Evolutionary conservation across 2,888 invertebrate genomes (phyloP).

Genomic region (Nemoura dubitans): DNA sequence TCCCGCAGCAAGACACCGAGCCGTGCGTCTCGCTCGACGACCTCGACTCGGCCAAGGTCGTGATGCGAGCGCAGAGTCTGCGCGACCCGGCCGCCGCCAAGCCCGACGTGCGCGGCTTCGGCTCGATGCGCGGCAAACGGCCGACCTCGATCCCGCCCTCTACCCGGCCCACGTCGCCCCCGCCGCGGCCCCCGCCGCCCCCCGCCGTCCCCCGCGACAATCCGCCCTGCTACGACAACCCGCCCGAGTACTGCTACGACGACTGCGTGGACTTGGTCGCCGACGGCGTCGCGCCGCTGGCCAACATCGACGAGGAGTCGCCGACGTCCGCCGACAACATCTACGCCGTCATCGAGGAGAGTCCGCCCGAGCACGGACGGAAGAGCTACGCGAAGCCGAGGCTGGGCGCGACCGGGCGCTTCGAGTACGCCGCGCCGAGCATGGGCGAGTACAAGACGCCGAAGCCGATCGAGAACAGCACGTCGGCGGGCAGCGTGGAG

Average conservation of each 20-base stretch:
- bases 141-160: slow-evolving; percentile 77
- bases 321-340: slow-evolving; percentile 75
- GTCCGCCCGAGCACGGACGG: slow-evolving; percentile 61
- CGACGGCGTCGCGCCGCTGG: slow-evolving; percentile 63
- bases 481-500: slow-evolving; percentile 67
- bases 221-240: slow-evolving; percentile 57
- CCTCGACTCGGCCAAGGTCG: slow-evolving; percentile 67
- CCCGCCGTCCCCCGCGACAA: slow-evolving; percentile 53
- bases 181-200: slow-evolving; percentile 69
- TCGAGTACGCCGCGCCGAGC: slow-evolving; percentile 62
- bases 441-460: slow-evolving; percentile 63
- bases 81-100: slow-evolving; percentile 64
- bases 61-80: slow-evolving; percentile 86
- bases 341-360: slow-evolving; percentile 87
- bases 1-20: slow-evolving; percentile 75
- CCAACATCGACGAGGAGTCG: slow-evolving; percentile 69
- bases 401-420: slow-evolving; percentile 48
- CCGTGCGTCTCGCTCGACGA: slow-evolving; percentile 67
- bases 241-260: slow-evolving; percentile 71
- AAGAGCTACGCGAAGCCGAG: slow-evolving; percentile 42
- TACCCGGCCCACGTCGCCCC: slow-evolving; percentile 77
- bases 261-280: slow-evolving; percentile 77
- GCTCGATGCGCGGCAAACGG: slow-evolving; percentile 81
- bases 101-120: slow-evolving; percentile 76
- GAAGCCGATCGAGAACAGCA: slow-evolving; percentile 59